phyloP scores from a whole-genome alignment of 2,797 vertebrate genomes.

The Myiotriccus ornatus region DNA sequence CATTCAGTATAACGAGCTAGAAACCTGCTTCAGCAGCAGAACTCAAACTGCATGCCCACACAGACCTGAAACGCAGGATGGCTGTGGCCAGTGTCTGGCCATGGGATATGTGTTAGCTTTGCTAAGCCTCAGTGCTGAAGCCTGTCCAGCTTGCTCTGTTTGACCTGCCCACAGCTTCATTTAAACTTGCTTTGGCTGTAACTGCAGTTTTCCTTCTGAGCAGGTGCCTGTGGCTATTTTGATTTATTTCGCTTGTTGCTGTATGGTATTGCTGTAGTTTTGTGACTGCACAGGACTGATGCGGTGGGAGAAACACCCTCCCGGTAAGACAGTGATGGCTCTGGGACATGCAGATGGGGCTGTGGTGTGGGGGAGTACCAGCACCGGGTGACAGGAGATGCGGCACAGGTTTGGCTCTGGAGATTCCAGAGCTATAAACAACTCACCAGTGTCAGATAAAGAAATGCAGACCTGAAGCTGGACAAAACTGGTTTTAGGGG shows the following conservation, averaged over 20 bases:
- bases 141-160: background rate
- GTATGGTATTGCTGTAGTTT: background rate
- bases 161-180: background rate
- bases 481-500: background rate
- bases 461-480: background rate
- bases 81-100: background rate
- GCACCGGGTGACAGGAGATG: background rate
- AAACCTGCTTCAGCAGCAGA: background rate
- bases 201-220: background rate
- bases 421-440: background rate
- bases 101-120: background rate
- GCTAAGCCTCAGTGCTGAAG: background rate
- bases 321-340: background rate
- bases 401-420: background rate
- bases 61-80: background rate
- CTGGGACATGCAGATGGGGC: background rate
- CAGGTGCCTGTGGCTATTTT: background rate
- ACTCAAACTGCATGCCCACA: rapidly evolving
- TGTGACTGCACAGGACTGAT: background rate
- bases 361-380: rapidly evolving
- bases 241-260: background rate
- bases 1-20: background rate
- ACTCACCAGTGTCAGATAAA: background rate
- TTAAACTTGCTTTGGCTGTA: background rate
- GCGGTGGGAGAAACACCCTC: background rate